Evolutionary conservation across 2,888 invertebrate species (phyloP).

Genomic region (Parapristionchus giblindavisi): DNA sequence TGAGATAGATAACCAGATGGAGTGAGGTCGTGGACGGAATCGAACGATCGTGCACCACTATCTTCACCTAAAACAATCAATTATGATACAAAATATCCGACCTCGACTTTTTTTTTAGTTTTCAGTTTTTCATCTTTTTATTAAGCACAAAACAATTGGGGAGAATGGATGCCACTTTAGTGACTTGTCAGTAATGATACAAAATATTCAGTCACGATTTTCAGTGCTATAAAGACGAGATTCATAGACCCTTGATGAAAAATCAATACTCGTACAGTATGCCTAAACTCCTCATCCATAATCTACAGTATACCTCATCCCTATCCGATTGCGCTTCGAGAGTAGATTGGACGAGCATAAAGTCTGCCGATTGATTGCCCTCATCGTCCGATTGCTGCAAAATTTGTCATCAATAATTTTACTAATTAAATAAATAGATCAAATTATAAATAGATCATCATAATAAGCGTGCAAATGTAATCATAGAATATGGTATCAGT

Average conservation of each 20-base stretch:
- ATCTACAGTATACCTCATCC: constrained; percentile 31
- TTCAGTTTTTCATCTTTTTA: not conserved
- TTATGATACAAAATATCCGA: too few relatives aligned
- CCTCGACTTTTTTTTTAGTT: not conserved
- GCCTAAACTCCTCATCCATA: not conserved
- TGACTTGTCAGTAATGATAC: too few relatives aligned
- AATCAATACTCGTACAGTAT: not conserved
- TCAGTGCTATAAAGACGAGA: too few relatives aligned
- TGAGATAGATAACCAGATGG: constrained; percentile 37
- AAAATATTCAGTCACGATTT: too few relatives aligned
- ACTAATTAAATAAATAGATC: not conserved
- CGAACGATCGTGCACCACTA: constrained; percentile 45
- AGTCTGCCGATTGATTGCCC: constrained; percentile 6
- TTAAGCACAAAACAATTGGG: too few relatives aligned
- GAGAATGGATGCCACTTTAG: too few relatives aligned
- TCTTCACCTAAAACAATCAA: constrained; percentile 34
- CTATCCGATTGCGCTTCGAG: constrained; percentile 21
- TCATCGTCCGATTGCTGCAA: constrained; percentile 37
- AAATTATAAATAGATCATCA: too few relatives aligned
- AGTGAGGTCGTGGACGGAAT: constrained; percentile 18
- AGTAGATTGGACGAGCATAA: constrained; percentile 30
- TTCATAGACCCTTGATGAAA: too few relatives aligned
- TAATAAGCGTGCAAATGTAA: too few relatives aligned
- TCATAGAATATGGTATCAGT: too few relatives aligned
- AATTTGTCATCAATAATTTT: not conserved